A percentile compares a stretch with the other conserved stretches of the same genome.
Evolutionary conservation across 2,888 invertebrate genomes (phyloP).

Genomic region (Exephanes ischioxanthus): DNA sequence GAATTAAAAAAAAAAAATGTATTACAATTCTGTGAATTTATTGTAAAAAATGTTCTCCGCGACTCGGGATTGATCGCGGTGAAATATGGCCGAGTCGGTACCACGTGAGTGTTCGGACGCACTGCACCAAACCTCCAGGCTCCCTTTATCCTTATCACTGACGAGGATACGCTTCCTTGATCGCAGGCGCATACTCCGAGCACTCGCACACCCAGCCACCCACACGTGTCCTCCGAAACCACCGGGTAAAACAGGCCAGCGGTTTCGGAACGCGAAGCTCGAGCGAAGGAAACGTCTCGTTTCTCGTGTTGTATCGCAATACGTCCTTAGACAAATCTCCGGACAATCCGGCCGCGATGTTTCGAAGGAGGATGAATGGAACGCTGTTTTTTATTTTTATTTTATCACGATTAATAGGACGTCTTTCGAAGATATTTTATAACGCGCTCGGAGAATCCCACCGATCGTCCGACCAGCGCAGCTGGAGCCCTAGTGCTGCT

Average conservation of each 20-base stretch:
- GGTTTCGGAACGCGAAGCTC: background rate
- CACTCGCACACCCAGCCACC: conserved; percentile 1
- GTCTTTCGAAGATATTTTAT: conserved; percentile 48
- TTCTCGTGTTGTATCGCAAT: background rate
- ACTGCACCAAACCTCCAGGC: background rate
- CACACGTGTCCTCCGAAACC: conserved; percentile 22
- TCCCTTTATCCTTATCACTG: conserved; percentile 25
- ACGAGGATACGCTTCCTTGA: background rate
- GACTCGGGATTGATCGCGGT: background rate
- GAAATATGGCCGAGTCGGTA: background rate
- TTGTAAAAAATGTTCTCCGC: background rate
- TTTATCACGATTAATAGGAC: background rate
- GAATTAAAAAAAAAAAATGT: background rate
- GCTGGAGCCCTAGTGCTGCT: conserved; percentile 61
- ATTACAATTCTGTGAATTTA: background rate
- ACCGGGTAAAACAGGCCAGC: conserved; percentile 24
- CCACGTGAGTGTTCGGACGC: conserved; percentile 22
- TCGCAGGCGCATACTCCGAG: conserved; percentile 22
- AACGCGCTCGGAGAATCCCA: conserved; percentile 14
- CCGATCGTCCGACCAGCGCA: conserved; percentile 57
- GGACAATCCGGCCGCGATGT: background rate
- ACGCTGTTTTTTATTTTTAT: background rate
- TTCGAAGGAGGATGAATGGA: background rate
- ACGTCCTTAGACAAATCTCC: background rate
- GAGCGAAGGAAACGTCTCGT: background rate